Evolutionary conservation across 2,888 invertebrate species (phyloP), one percentile per base, ranked within the genome.

Genomic region (Andrena hattorfiana): DNA sequence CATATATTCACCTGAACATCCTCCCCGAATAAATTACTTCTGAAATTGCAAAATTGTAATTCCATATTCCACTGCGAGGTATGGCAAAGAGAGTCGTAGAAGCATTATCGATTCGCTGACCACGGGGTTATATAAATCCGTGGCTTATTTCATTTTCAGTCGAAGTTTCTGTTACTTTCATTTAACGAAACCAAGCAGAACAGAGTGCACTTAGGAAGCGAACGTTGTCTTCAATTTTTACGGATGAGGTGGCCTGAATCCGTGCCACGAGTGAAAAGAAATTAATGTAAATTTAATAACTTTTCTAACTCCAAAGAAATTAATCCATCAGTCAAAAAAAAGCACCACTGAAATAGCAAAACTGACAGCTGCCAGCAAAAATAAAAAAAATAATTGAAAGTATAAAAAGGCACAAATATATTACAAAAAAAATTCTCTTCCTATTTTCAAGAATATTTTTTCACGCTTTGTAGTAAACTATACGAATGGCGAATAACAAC

Each of bases 121-220:
- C 59, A 16, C 32, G 8, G 28, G 16, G 13, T 76, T 76, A 77
- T 30, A 48, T 71, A 77, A 77, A 63, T 63, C 35, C 56, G 28
- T n/a, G 63, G 23, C 13, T 13, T 59, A 35, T 66, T 28, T 35
- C 32, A 69, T 69, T 69, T 76, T 62, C 62, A 28, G 62, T 30
- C 20, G 7, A 49, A 23, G 10, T 66, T 42, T 56, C 75, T 60
- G 32, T 59, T 71, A 71, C 76, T 77, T 77, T 77, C 76, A n/a
- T 77, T 76, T 10, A 35, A 48, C 28, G 63, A 64, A 56, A 26
- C 71, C 71, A 13, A 56, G 54, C 63, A 54, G 71, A 71, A 62
- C 69, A n/a, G 2, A 23, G 16, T 51, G n/a, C 20, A 30, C 49
- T 51, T 51, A n/a, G 23, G 56, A 74, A 30, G 20, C 42, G 20